Conservation (phyloP, 2,113 vertebrate species). For the Piprites chloris region DNA sequence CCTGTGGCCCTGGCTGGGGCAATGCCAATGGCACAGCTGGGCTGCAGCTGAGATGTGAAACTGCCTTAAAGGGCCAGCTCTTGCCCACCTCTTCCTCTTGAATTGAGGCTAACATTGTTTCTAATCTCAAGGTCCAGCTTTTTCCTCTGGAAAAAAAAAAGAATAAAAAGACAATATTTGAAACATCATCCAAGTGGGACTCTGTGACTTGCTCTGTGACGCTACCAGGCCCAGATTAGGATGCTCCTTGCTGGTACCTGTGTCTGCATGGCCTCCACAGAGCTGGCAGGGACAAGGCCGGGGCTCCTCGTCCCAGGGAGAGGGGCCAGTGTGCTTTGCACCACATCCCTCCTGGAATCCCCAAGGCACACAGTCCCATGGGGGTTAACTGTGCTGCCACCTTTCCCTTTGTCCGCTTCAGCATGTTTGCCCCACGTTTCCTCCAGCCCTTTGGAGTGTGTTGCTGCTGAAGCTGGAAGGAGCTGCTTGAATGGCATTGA, state of each 20-base stretch:
- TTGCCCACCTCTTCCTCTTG: not conserved
- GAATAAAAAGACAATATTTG: not conserved
- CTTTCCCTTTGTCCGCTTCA: not conserved
- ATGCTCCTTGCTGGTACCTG: not conserved
- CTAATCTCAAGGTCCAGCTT: not conserved
- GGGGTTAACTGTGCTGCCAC: not conserved
- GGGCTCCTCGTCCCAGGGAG: not conserved
- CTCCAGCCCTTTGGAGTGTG: not conserved
- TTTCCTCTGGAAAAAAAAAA: not conserved
- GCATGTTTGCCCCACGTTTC: rapidly evolving
- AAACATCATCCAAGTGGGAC: not conserved
- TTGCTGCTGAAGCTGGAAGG: not conserved
- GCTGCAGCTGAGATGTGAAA: not conserved
- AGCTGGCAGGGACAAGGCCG: not conserved
- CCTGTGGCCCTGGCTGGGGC: not conserved
- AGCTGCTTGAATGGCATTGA: not conserved
- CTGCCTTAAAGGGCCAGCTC: not conserved
- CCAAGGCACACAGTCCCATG: not conserved
- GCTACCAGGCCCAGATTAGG: not conserved
- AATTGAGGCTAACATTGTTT: not conserved
- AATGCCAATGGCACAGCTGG: not conserved
- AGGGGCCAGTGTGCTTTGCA: not conserved
- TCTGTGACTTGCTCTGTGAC: rapidly evolving
- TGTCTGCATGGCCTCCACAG: not conserved
- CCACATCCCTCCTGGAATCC: rapidly evolving